Base-by-base conservation (phyloP, 2,888 invertebrate species). In the Keiferia lycopersicella region DNA sequence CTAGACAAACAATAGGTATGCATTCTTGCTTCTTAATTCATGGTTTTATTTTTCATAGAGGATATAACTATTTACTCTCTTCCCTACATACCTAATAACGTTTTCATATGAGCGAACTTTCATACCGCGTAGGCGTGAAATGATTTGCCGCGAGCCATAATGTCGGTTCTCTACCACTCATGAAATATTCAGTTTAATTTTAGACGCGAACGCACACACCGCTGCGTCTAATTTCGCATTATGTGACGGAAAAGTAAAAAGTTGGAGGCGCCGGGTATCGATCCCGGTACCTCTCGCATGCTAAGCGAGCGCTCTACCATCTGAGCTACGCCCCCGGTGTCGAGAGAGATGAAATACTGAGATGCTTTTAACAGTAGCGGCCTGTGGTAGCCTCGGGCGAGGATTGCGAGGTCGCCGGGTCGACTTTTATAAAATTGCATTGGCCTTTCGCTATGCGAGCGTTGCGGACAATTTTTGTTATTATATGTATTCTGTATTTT, bases 251-350 rank as follows among this genome's bases (percentile, higher is more conserved):
- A 34, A 34, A 34, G 8, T 34, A 57, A 53, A 53, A 53, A 39
- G 16, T 41, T 91, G 90, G 88, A 91, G 89, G 91, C 88, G 90
- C 90, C 89, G 90, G 89, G 90, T 89, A 91, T 91, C 89, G 90
- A 91, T 91, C 90, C 91, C 91, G 88, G 91, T 91, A 91, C 91
- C 89, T 91, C 91, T 92, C 91, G 79, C 87, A 88, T 88, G 88
- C 88, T 87, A 87, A 87, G 87, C 88, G 87, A 88, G 88, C 88
- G 87, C 86, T 86, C 84, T 86, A 86, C 84, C 86, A 87, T 86
- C 85, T 86, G 87, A 87, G 87, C 86, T 87, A 86, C 86, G 85
- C 84, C 86, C 86, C 86, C 86, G 39, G 45, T 62, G 30, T 10
- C 8, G 0, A n/a, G 30, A 12, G 2, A 7, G 56, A n/a, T 20